Conservation (phyloP, 2,888 invertebrate genomes). For the Ptychoptera contaminata region DNA sequence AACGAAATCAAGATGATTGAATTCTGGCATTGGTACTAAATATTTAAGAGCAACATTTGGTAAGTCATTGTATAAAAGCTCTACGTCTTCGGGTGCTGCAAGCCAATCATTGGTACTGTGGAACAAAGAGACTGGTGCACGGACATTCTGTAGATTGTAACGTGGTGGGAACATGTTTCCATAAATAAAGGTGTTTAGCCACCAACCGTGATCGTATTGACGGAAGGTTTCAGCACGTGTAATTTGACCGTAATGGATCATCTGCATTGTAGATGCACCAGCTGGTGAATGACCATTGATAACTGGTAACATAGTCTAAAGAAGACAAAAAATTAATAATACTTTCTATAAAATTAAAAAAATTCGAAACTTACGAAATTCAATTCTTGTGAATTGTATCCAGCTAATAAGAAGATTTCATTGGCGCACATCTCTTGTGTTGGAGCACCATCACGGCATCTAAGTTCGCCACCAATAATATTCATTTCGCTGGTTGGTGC, state of each 20-base stretch:
- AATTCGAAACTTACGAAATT: conserved; percentile 33
- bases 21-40: conserved; percentile 36
- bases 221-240: conserved; percentile 30
- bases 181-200: conserved; percentile 34
- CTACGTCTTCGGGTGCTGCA: conserved; percentile 39
- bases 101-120: conserved; percentile 48
- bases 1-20: conserved; percentile 40
- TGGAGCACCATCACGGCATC: conserved; percentile 35
- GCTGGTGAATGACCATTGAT: conserved; percentile 32
- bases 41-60: conserved; percentile 37
- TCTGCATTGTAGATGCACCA: conserved; percentile 29
- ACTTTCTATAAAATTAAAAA: not conserved
- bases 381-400: conserved; percentile 38
- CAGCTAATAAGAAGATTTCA: conserved; percentile 42
- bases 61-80: conserved; percentile 34
- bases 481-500: conserved; percentile 34
- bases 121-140: conserved; percentile 38
- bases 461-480: conserved; percentile 23
- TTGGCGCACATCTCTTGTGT: conserved; percentile 40
- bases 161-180: conserved; percentile 34
- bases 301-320: conserved; percentile 32
- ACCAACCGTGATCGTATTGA: conserved; percentile 31
- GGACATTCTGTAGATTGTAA: conserved; percentile 36
- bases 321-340: conserved; percentile 6
- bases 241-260: conserved; percentile 31